Evolutionary conservation across 2,797 vertebrate genomes (phyloP).

Genomic region (Steatocranus sp.): DNA sequence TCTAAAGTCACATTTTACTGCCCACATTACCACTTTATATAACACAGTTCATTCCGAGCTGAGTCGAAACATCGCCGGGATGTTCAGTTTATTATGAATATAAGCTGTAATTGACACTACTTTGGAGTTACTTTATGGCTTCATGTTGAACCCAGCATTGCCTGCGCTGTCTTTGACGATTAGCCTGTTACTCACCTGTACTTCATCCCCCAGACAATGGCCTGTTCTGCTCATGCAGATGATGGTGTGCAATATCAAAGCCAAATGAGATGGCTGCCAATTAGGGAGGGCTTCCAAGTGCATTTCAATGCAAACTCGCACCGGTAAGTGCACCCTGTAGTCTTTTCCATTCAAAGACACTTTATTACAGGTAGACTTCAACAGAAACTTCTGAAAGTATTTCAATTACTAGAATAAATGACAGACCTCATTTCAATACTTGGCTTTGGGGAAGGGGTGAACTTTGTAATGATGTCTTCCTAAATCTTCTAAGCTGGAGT

Average conservation of each 20-base stretch:
- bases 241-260: constrained; percentile 66
- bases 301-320: constrained; percentile 61
- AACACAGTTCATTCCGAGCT: constrained; percentile 11
- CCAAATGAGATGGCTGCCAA: constrained; percentile 75
- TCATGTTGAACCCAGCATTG: constrained; percentile 32
- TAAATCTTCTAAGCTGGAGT: constrained; percentile 44
- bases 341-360: constrained; percentile 53
- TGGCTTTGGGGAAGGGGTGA: neutral
- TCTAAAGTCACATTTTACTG: constrained; percentile 58
- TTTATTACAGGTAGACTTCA: constrained; percentile 42
- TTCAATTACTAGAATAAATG: constrained; percentile 42
- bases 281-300: constrained; percentile 64
- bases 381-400: constrained; percentile 54
- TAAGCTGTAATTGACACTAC: constrained; percentile 65
- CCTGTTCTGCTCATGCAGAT: constrained; percentile 65
- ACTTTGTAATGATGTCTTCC: constrained; percentile 42
- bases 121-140: constrained; percentile 53
- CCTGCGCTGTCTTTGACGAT: constrained; percentile 66
- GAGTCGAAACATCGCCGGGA: constrained; percentile 24
- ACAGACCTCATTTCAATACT: constrained; percentile 9
- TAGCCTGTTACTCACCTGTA: constrained; percentile 71
- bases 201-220: constrained; percentile 75
- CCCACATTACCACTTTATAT: constrained; percentile 41
- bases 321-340: constrained; percentile 58
- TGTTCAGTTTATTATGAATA: constrained; percentile 50